Evolutionary conservation across 1,140 invertebrate species (phyloP).

Genomic region (Heliconius eleuchia): DNA sequence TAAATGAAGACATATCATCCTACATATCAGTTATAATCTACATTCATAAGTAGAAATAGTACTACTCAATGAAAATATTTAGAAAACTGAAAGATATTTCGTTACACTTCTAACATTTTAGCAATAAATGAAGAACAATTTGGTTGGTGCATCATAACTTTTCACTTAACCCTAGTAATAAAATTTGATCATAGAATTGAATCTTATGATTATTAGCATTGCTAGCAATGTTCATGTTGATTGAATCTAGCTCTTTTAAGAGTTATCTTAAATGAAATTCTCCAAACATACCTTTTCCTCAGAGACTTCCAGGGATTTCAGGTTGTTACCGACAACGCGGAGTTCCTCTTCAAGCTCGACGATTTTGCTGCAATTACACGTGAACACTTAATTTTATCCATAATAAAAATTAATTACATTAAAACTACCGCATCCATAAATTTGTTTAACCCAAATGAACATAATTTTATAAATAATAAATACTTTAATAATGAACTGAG

Average conservation of each 20-base stretch:
- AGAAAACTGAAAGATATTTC: neutral
- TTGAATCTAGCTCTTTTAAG: conserved; percentile 33
- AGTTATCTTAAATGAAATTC: conserved; percentile 8
- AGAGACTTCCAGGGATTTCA: conserved; percentile 99
- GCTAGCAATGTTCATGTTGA: conserved; percentile 30
- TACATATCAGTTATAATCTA: neutral
- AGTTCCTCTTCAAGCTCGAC: conserved; percentile 99
- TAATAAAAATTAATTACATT: neutral
- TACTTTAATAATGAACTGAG: neutral
- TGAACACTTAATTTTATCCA: conserved; percentile 58
- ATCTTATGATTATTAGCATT: conserved; percentile 43
- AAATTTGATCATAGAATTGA: conserved; percentile 24
- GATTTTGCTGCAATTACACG: conserved; percentile 93
- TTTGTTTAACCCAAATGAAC: neutral
- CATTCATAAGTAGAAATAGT: neutral
- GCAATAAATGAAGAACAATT: conserved; percentile 18
- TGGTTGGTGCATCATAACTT: conserved; percentile 74
- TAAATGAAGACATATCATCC: neutral
- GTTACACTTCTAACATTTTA: neutral
- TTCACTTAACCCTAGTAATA: conserved; percentile 18
- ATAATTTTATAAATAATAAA: neutral
- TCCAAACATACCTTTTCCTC: conserved; percentile 96
- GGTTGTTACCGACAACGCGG: conserved; percentile 99
- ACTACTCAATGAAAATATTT: neutral
- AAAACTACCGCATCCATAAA: too few relatives aligned